Conservation (phyloP, 2,797 vertebrate genomes). For the Sciurus vulgaris region DNA sequence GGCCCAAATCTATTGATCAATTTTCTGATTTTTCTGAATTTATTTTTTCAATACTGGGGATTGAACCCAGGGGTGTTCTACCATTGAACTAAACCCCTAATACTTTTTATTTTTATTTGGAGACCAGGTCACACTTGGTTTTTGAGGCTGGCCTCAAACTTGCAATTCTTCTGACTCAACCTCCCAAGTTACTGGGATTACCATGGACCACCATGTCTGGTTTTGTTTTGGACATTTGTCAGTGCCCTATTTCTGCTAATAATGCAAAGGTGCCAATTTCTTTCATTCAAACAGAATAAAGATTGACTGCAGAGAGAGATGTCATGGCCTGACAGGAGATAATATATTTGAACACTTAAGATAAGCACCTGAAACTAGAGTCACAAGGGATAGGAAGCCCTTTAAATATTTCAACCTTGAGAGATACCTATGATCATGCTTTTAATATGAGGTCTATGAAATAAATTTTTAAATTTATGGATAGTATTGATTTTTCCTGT, state of each 20-base stretch:
- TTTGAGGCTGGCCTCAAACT: too few species aligned
- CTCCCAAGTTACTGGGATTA: too few species aligned
- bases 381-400: neutral
- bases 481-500: slow-evolving; percentile 17
- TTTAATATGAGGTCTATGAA: slow-evolving; percentile 4
- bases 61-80: too few species aligned
- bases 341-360: neutral
- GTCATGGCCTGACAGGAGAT: neutral
- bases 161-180: too few species aligned
- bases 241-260: neutral
- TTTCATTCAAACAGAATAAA: slow-evolving; percentile 5
- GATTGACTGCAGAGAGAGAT: neutral
- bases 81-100: too few species aligned
- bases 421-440: neutral
- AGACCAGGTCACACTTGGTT: too few species aligned
- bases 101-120: too few species aligned
- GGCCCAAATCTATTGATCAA: too few species aligned
- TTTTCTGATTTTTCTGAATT: too few species aligned
- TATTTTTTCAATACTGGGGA: too few species aligned
- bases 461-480: slow-evolving; percentile 35
- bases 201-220: too few species aligned
- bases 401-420: slow-evolving; percentile 12
- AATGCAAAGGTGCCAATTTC: neutral
- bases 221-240: neutral
- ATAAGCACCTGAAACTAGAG: neutral